Conservation (phyloP, 2,113 vertebrate species). For the Saccopteryx bilineata region DNA sequence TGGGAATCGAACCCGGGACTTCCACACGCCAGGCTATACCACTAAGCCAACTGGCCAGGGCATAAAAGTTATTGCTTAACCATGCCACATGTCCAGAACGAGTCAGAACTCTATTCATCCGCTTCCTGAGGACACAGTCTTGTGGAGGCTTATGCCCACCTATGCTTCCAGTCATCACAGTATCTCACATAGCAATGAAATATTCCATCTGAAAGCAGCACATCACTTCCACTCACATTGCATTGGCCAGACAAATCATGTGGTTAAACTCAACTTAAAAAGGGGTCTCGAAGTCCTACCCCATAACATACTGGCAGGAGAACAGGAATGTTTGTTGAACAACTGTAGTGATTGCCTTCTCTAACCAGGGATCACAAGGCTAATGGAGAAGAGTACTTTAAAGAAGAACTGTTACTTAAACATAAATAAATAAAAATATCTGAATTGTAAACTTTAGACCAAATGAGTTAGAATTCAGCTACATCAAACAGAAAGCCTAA, state of each 20-base stretch:
- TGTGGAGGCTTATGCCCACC: not conserved
- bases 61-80: not conserved
- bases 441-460: not conserved
- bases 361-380: not conserved
- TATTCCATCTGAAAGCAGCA: not conserved
- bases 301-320: not conserved
- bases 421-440: not conserved
- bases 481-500: not conserved
- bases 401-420: conserved; percentile 7
- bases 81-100: not conserved
- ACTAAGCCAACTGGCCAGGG: too few relatives aligned
- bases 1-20: too few relatives aligned
- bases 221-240: not conserved
- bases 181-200: not conserved
- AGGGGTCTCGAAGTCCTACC: not conserved
- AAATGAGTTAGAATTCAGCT: conserved; percentile 24
- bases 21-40: too few relatives aligned
- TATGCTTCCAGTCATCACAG: not conserved
- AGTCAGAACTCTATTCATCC: not conserved
- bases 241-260: not conserved
- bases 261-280: not conserved
- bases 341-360: not conserved
- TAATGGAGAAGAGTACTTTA: not conserved
- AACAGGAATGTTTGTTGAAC: not conserved
- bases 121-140: not conserved